These are phyloP conservation scores for Anas platyrhynchos DNA, from an alignment of 2,113 vertebrate genomes.

Conservation along the genomic window DNA sequence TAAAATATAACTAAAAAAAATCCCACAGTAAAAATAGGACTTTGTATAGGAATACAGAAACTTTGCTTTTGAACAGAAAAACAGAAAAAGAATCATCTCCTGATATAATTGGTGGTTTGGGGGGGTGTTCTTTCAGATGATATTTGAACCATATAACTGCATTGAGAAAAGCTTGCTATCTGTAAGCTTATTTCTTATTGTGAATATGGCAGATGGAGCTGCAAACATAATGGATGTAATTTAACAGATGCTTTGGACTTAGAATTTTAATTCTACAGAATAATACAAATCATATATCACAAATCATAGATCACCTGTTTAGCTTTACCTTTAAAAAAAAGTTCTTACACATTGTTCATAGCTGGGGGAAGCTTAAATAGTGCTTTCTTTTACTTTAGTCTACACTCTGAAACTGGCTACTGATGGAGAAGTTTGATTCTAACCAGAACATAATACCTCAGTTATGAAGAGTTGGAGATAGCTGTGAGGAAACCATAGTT, in stretches of 20 bases:
- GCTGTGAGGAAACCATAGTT: background rate
- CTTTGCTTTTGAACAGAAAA: background rate
- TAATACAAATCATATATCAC: background rate
- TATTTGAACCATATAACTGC: background rate
- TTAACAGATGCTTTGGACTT: background rate
- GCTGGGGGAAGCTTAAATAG: background rate
- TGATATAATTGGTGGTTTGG: background rate
- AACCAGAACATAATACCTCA: background rate
- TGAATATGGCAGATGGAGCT: background rate
- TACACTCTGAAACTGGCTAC: background rate
- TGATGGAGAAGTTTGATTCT: background rate
- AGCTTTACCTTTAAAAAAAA: background rate
- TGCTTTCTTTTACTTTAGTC: background rate
- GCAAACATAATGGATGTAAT: background rate
- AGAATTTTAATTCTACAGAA: background rate
- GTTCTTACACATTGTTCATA: background rate
- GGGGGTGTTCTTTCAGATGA: background rate
- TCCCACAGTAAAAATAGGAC: background rate
- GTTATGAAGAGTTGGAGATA: background rate
- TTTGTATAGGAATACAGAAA: background rate
- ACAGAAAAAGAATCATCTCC: too few species aligned
- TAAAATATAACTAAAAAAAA: background rate
- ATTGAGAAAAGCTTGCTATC: too few species aligned
- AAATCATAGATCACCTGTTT: background rate
- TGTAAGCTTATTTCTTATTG: background rate